Evolutionary conservation across 1,140 invertebrate species (phyloP).

Genomic region (Chlorops oryzae): DNA sequence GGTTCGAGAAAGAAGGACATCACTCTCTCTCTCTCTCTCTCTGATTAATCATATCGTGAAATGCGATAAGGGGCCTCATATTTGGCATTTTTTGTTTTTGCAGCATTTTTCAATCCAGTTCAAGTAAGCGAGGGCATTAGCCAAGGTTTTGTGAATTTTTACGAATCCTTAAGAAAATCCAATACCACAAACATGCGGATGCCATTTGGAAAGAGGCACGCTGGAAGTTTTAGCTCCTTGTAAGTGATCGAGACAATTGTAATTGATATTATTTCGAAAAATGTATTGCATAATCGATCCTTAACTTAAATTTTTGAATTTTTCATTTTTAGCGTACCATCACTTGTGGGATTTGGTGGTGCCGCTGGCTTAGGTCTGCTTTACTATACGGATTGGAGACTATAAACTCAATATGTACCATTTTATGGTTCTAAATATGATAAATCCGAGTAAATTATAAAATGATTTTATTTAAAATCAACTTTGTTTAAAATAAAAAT

Average conservation of each 20-base stretch:
- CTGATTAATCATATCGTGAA: too few species aligned
- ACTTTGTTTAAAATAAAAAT: slow-evolving; percentile 5
- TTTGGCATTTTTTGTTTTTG: too few species aligned
- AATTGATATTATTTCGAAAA: too few species aligned
- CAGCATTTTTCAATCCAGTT: too few species aligned
- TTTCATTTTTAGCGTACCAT: slow-evolving; percentile 52
- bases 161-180: too few species aligned
- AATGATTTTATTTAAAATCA: slow-evolving; percentile 5
- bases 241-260: slow-evolving; percentile 32
- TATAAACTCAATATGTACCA: slow-evolving; percentile 63
- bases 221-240: slow-evolving; percentile 52
- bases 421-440: slow-evolving; percentile 68
- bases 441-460: slow-evolving; percentile 44
- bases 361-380: slow-evolving; percentile 52
- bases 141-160: too few species aligned
- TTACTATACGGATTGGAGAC: slow-evolving; percentile 74
- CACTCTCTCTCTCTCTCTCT: too few species aligned
- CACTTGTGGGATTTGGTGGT: slow-evolving; percentile 57
- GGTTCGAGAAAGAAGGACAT: too few species aligned
- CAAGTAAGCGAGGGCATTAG: too few species aligned
- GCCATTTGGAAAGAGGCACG: slow-evolving; percentile 45
- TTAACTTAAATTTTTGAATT: not conserved
- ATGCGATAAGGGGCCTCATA: too few species aligned
- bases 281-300: too few species aligned
- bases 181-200: slow-evolving; percentile 22